Evolutionary conservation across 2,888 invertebrate species (phyloP).

Genomic region (Frankliniella fusca): DNA sequence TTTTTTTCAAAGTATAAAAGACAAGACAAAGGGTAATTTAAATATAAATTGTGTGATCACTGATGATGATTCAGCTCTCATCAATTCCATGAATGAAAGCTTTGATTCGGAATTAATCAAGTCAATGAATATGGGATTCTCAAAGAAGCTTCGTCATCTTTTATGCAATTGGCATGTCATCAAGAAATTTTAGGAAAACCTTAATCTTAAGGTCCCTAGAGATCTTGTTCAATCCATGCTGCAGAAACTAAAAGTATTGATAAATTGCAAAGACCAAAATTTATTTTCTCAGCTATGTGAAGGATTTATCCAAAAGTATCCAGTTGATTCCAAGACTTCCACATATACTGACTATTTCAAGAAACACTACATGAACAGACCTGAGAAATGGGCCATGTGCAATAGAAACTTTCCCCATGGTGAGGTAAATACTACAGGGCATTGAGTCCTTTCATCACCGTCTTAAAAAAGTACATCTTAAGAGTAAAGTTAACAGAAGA

Average conservation of each 20-base stretch:
- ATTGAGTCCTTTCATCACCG: neutral
- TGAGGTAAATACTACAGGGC: neutral
- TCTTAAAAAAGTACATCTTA: neutral
- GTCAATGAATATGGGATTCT: conserved; percentile 18
- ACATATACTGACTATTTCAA: neutral
- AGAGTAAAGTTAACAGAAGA: neutral
- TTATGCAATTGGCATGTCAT: conserved; percentile 31
- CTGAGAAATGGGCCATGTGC: neutral
- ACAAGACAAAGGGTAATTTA: neutral
- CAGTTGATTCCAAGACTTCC: neutral
- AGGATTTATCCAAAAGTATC: neutral
- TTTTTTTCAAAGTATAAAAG: conserved; percentile 10
- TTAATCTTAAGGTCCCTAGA: conserved; percentile 10
- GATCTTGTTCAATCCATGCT: neutral
- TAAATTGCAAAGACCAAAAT: neutral
- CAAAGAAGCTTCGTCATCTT: conserved; percentile 1
- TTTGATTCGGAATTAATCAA: too few species aligned
- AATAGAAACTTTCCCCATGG: neutral
- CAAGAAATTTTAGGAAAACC: conserved; percentile 29
- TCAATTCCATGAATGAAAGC: conserved; percentile 31
- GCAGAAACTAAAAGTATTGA: neutral
- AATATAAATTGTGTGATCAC: conserved; percentile 16
- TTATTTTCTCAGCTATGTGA: neutral
- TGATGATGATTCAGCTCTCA: conserved; percentile 30
- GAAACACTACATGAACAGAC: neutral